Conservation (phyloP, 2,888 invertebrate genomes). For the Biston betularia region DNA sequence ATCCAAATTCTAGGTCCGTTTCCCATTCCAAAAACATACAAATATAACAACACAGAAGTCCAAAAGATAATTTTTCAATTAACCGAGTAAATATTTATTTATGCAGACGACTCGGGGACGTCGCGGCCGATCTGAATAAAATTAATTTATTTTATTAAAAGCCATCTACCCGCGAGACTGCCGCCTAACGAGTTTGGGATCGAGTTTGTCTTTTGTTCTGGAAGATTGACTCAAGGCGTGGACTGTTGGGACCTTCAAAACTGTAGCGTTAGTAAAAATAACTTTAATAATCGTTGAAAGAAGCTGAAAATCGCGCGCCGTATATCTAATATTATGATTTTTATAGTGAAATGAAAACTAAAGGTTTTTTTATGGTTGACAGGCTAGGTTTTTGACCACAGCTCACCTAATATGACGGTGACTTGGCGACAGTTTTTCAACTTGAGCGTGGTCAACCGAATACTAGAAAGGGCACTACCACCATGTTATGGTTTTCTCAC, state of each 20-base stretch:
- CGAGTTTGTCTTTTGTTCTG: constrained; percentile 43
- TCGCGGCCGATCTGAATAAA: constrained; percentile 43
- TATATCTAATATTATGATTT: no score
- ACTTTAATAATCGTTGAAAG: not conserved
- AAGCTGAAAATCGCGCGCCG: no score
- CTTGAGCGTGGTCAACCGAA: no score
- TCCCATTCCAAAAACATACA: constrained; percentile 14
- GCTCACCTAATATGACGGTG: no score
- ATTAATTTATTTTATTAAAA: constrained; percentile 46
- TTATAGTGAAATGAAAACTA: no score
- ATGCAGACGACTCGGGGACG: constrained; percentile 37
- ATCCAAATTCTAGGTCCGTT: constrained; percentile 1
- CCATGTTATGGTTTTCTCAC: no score
- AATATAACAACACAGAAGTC: constrained; percentile 17
- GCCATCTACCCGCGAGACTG: constrained; percentile 37
- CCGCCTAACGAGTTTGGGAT: constrained; percentile 39
- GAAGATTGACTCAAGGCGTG: constrained; percentile 20
- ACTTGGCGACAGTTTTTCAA: no score
- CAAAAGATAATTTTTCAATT: constrained; percentile 46
- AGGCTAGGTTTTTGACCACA: no score
- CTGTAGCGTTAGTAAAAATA: not conserved
- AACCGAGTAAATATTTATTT: constrained; percentile 47
- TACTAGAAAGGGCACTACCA: no score
- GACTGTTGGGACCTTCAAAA: constrained; percentile 1
- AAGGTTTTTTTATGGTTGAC: no score